Base-by-base conservation (phyloP, 1,140 invertebrate genomes). In the Grapholita molesta region DNA sequence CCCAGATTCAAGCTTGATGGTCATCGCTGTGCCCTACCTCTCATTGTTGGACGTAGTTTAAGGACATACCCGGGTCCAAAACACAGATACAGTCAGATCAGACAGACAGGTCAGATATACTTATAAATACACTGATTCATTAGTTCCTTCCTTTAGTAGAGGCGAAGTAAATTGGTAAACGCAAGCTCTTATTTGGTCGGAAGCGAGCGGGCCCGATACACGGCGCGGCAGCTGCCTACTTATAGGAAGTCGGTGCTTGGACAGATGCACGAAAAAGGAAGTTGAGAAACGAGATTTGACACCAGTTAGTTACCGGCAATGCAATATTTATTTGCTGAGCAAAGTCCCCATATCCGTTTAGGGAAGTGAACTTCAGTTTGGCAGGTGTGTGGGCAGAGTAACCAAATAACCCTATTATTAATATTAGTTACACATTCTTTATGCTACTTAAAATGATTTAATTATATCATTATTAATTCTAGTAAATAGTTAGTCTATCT, bases 121-220 rank as follows among this genome's bases (percentile, higher is more conserved):
- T 65, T 53, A 52, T 70, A 71, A 70, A 73, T 70, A 66, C 71
- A 75, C 33, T 32, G 70, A 68, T 76, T 79, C 77, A 80, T 84
- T 85, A 84, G 77, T 3, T 72, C 76, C 85, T 89, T 90, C 88
- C 88, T 88, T 81, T 80, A 68, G 42, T 18, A 48, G 42, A 69
- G 83, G 85, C 88, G 86, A 88, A n/a, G 88, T 82, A 76, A 77
- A 77, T 71, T 28, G 55, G 55, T 32, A 21, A 7, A 28, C 24
- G 55, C 70, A 78, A 67, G 55, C 68, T 72, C 70, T 76, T 42
- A 88, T 88, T n/a, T 88, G 84, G 86, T 67, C 64, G 76, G 64
- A 23, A 66, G 66, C 70, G 79, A 83, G 80, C 70, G 78, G 81
- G 79, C 84, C 80, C 79, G 72, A 81, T 83, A 85, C 76, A 55